Base-by-base conservation (phyloP, 1,140 invertebrate species). In the Epicauta chinensis region DNA sequence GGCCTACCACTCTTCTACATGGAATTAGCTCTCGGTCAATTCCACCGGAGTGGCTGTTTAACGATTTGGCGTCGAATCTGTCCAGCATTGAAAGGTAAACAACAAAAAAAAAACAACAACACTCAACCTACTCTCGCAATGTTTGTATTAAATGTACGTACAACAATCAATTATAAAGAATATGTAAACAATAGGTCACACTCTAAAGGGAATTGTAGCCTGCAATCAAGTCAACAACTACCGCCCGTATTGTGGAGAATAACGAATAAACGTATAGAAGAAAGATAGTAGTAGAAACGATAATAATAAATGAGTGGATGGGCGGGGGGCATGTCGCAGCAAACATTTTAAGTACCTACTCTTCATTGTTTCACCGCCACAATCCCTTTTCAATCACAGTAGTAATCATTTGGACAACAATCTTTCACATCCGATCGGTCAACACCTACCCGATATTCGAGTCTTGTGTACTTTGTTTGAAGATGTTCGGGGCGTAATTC, bases 1-100 rank as follows among this genome's bases (percentile, higher is more conserved):
- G 93, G 93, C 6, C 77, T 97, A 9, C 93, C 93, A 1, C 76
- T 97, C 14, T 97, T 96, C 72, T 95, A 93, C 71, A 88, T 97
- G 87, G 93, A 97, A 72, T 68, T 96, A 57, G 90, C 93, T 1
- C 73, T 97, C 44, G 93, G 93, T 11, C 93, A 94, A 68, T 93
- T 91, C 74, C 90, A 94, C 72, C 81, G 89, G 12, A 90, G 88
- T 63, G 92, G 93, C 14, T 94, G 92, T 64, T 77, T 95, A 16
- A 91, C 89, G n/a, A 85, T 95, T 39, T 96, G 96, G 91, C 89
- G 88, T 57, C 80, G 89, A 60, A 93, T 98, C 61, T 97, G 94
- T 73, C 96, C 96, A 0, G 87, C 95, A 23, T 81, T 98, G 17
- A 97, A 98, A 86, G 96, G 95, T 96, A 75, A 77, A 15, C 16